Base-by-base conservation (phyloP, 2,797 vertebrate species). In the Cryptoblepharus egeriae region DNA sequence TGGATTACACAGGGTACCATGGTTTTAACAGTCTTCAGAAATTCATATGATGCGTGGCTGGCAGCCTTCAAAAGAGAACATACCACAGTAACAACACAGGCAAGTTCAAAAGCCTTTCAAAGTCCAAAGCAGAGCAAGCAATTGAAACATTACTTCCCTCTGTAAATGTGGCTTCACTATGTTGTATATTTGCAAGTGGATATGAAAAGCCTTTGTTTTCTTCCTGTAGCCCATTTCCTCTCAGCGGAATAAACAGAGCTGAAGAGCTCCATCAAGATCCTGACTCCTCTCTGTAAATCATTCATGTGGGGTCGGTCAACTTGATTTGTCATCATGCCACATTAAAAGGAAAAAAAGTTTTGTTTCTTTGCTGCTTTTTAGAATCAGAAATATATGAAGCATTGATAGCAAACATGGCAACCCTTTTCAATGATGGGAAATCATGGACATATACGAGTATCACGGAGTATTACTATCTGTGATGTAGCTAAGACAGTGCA, bases 1-100 rank as follows among this genome's bases (percentile, higher is more conserved):
- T 57, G 16, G 63, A 68, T 24, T 32, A 13, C 63, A 68, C 42
- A 69, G 64, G 9, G 28, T 22, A 60, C 28, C 24, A n/a, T 24
- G 42, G 70, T 68, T 79, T 82, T 82, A 28, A 68, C 52, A 79
- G 6, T 52, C 77, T 55, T 69, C 64, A 74, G 39, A 70, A 74
- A 69, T 73, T 16, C 49, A 75, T 45, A 3, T 22, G 8, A 32
- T 30, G 57, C 57, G 42, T 15, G 42, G 2, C 15, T 15, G 42
- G 2, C 15, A 74, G 32, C n/a, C 32, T 52, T 35, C 16, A 55
- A 42, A 58, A 70, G 0, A 20, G 49, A 30, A 85, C n/a, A 64
- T 5, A 2, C 11, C 1, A 32, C 3, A n/a, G 1, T 77, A 63
- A 64, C 15, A 42, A 0, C 0, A 3, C 57, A 60, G 12, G 32